These are phyloP conservation scores for Diuraphis noxia DNA, from an alignment of 1,140 invertebrate species.

Conservation along the genomic window DNA sequence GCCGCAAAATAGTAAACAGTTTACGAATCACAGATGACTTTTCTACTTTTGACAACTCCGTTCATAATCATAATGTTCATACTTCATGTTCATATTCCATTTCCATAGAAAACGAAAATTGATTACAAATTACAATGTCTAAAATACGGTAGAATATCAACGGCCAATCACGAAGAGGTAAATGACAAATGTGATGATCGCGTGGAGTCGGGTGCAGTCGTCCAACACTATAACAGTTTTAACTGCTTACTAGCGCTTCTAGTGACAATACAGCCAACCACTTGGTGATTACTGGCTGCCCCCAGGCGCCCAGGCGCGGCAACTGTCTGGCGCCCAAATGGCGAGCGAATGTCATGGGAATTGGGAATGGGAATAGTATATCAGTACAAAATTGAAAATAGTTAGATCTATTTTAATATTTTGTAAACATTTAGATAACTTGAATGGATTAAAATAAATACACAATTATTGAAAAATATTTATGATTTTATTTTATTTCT, in stretches of 20 bases:
- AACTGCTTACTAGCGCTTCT: neutral
- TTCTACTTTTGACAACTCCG: neutral
- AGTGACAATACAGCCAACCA: neutral
- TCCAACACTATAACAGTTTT: neutral
- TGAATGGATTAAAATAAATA: neutral
- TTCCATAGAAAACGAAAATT: neutral
- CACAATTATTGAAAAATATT: neutral
- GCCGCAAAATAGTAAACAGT: neutral
- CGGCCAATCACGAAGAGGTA: neutral
- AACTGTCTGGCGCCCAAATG: too few relatives aligned
- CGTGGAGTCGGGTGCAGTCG: neutral
- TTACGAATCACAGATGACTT: neutral
- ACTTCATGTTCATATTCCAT: too few relatives aligned
- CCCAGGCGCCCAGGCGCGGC: too few relatives aligned
- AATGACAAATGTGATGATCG: neutral
- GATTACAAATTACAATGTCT: neutral
- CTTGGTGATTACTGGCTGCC: too few relatives aligned
- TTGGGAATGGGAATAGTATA: too few relatives aligned
- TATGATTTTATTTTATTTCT: neutral
- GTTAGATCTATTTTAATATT: neutral
- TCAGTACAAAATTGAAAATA: too few relatives aligned
- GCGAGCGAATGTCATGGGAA: too few relatives aligned
- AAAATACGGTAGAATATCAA: neutral
- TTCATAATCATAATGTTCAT: fast-evolving
- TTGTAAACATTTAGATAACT: neutral